Conservation (phyloP, 2,888 invertebrate genomes). For the Callyntrura guangdongensis region DNA sequence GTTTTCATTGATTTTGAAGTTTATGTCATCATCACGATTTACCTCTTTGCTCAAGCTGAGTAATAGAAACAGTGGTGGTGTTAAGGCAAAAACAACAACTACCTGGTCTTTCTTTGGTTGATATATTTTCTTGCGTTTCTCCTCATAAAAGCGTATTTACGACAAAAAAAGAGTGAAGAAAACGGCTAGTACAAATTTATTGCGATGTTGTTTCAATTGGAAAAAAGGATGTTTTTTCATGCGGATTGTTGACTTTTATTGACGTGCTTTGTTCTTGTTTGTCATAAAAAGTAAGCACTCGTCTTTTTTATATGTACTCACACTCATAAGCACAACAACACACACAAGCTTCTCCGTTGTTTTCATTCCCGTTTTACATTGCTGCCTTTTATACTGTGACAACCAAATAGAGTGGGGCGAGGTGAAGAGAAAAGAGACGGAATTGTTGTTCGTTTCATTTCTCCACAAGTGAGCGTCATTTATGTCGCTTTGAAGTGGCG, state of each 20-base stretch:
- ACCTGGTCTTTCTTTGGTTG: too few species aligned
- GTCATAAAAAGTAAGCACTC: neutral
- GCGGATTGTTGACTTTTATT: slow-evolving; percentile 1
- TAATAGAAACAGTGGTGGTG: neutral
- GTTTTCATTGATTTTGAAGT: slow-evolving; percentile 32
- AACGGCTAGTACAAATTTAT: neutral
- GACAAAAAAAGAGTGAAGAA: neutral
- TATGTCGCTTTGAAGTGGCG: neutral
- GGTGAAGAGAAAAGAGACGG: neutral
- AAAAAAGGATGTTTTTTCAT: slow-evolving; percentile 3
- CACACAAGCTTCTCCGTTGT: neutral
- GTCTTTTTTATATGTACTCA: neutral
- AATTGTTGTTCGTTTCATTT: neutral
- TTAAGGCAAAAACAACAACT: neutral
- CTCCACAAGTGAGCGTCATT: slow-evolving; percentile 14
- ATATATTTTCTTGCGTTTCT: neutral
- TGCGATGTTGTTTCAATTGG: neutral
- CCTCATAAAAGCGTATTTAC: neutral
- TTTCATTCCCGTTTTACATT: neutral
- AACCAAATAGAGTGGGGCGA: neutral
- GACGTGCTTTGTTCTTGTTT: slow-evolving; percentile 1
- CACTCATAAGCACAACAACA: too few species aligned
- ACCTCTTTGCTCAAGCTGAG: neutral
- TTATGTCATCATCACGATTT: slow-evolving; percentile 6
- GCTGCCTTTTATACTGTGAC: neutral